Base-by-base conservation (phyloP, 2,797 vertebrate species). In the Decapterus maruadsi region DNA sequence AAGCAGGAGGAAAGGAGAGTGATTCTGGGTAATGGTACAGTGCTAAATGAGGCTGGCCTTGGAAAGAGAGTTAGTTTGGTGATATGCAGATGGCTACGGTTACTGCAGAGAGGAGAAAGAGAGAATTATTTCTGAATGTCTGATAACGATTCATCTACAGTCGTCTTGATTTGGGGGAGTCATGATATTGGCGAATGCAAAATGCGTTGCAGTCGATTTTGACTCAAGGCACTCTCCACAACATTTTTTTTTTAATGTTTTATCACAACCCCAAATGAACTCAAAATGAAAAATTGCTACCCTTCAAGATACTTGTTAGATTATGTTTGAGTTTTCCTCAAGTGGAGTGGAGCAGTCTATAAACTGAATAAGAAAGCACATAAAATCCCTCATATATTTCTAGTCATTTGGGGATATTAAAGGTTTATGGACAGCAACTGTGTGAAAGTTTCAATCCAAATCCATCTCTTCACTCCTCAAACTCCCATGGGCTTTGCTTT, bases 201-300 rank as follows among this genome's bases (percentile, higher is more conserved):
- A 79, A 72, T 55, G 67, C 43, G 67, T 2, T 14, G 14, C 2
- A 22, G 54, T 78, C 51, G 0, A 61, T 79, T 84, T 62, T 74
- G 59, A 64, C 75, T 85, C 60, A 19, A 59, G 66, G 66, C 70
- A 48, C 68, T 61, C 26, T 19, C 60, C 19, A 10, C 65, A 26
- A 38, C 5, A 13, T 57, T 16, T 48, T 58, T 71, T 36, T 58
- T 26, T 29, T 69, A 51, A 3, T 22, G 22, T 69, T 80, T 75
- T 70, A 78, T 75, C 68, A 45, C 50, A 12, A 68, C 56, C 71
- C 60, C 12, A 60, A 78, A 84, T 69, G n/a, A 83, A 86, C 64
- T 73, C n/a, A 17, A 46, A 72, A 72, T 72, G 58, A 83, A 75
- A 80, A 78, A 83, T 53, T 50, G 60, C 22, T 43, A 8, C 36